A percentile compares a stretch with the other conserved stretches of the same genome.
Conservation (phyloP, 2,113 vertebrate species). For the Sander lucioperca region DNA sequence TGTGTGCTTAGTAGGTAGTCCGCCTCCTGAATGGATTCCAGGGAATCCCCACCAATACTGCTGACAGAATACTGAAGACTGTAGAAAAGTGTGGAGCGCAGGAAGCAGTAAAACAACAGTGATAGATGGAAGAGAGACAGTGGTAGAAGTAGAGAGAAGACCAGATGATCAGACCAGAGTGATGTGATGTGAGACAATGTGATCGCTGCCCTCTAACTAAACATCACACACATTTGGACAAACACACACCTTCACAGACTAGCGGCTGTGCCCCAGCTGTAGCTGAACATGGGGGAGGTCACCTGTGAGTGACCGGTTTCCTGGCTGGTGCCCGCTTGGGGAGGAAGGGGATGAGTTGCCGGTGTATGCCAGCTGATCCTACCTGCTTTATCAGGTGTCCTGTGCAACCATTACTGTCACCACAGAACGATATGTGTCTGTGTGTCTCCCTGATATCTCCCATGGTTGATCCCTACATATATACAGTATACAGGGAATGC, state of each 20-base stretch:
- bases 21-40: constrained; percentile 65
- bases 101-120: not conserved
- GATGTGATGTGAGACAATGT: constrained; percentile 50
- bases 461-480: too few species aligned
- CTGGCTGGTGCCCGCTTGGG: constrained; percentile 44
- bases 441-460: not conserved
- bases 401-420: constrained; percentile 17
- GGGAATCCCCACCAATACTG: constrained; percentile 69
- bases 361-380: constrained; percentile 67
- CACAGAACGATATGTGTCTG: not conserved
- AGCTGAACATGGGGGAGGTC: constrained; percentile 53
- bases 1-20: constrained; percentile 38
- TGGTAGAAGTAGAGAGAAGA: constrained; percentile 36
- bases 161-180: too few species aligned
- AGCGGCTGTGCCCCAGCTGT: constrained; percentile 63
- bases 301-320: constrained; percentile 71
- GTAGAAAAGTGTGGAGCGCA: constrained; percentile 9
- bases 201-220: constrained; percentile 61
- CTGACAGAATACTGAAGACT: constrained; percentile 51
- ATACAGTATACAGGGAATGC: not conserved
- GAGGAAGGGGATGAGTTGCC: constrained; percentile 33
- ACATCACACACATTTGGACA: constrained; percentile 32
- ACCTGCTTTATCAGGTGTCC: constrained; percentile 56
- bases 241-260: constrained; percentile 12
- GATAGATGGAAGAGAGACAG: constrained; percentile 7